Base-by-base conservation (phyloP, 2,113 vertebrate genomes). In the Upupa epops region DNA sequence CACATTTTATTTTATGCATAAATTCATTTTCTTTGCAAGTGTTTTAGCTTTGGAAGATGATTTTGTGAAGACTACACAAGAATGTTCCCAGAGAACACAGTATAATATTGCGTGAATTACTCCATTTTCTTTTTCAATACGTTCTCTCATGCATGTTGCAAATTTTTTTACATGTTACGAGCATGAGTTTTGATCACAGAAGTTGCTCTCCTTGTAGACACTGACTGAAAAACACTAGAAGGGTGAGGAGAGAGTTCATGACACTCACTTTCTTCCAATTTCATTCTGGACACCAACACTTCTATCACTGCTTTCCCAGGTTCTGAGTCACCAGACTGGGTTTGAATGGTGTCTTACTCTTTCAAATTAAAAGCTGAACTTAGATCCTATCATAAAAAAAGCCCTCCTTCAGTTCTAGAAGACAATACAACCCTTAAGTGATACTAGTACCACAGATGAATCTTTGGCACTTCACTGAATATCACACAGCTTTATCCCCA, bases 61-160 rank as follows among this genome's bases (percentile, higher is more conserved):
- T 59, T 74, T 51, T 45, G 8, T 58, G 40, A 83, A 54, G 24
- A 31, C 11, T 52, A 61, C 14, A 9, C 63, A 65, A 37, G 36
- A 20, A 34, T 17, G 8, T 32, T 78, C 52, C 58, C 17, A 78
- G 24, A 70, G 7, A 76, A 34, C 64, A 82, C n/a, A n/a, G n/a
- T n/a, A n/a, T n/a, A n/a, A n/a, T n/a, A n/a, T n/a, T n/a, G n/a
- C n/a, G n/a, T n/a, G n/a, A n/a, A n/a, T n/a, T n/a, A 70, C 13
- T 31, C 4, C 20, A n/a, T 52, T 58, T 83, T 63, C 22, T 54
- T 78, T 72, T 36, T 22, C 40, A 68, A 65, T 15, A 17, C 24
- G 9, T 3, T 21, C 28, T 54, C 31, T 49, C 18, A 11, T 14
- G 8, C 4, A 5, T 0, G 0, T 51, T 24, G 18, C 48, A 70